Conservation (phyloP, 2,888 invertebrate species). For the Dasypolia templi region DNA sequence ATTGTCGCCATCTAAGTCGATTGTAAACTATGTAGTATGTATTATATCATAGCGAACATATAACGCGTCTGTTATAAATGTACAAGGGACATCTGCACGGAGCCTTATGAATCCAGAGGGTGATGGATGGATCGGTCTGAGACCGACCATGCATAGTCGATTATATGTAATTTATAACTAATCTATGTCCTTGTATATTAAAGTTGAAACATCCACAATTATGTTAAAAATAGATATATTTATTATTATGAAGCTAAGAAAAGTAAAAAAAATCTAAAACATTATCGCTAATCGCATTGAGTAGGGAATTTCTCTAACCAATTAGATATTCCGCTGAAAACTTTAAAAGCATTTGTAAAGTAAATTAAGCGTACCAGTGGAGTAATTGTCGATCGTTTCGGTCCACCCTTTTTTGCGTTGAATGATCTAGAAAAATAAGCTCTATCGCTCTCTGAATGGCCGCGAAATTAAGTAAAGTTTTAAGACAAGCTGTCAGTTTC, state of each 20-base stretch:
- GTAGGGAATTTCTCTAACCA: conserved; percentile 67
- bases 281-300: conserved; percentile 49
- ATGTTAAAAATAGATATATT: neutral
- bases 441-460: conserved; percentile 69
- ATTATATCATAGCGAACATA: conserved; percentile 68
- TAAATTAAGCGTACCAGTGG: conserved; percentile 82
- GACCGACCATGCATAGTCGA: conserved; percentile 66
- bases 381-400: conserved; percentile 82
- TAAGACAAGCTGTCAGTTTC: conserved; percentile 77
- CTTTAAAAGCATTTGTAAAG: conserved; percentile 84
- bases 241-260: conserved; percentile 1
- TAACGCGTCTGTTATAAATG: conserved; percentile 80
- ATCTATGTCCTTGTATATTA: conserved; percentile 29
- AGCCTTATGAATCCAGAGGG: conserved; percentile 85
- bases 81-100: conserved; percentile 80
- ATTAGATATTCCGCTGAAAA: conserved; percentile 77
- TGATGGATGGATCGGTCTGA: conserved; percentile 84
- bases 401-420: conserved; percentile 78
- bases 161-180: conserved; percentile 55
- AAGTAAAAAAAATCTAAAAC: conserved; percentile 26
- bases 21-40: conserved; percentile 67
- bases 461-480: conserved; percentile 78
- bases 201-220: conserved; percentile 8
- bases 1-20: conserved; percentile 69
- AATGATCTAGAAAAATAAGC: conserved; percentile 78